Base-by-base conservation (phyloP, 2,888 invertebrate genomes). In the Erebia ligea region DNA sequence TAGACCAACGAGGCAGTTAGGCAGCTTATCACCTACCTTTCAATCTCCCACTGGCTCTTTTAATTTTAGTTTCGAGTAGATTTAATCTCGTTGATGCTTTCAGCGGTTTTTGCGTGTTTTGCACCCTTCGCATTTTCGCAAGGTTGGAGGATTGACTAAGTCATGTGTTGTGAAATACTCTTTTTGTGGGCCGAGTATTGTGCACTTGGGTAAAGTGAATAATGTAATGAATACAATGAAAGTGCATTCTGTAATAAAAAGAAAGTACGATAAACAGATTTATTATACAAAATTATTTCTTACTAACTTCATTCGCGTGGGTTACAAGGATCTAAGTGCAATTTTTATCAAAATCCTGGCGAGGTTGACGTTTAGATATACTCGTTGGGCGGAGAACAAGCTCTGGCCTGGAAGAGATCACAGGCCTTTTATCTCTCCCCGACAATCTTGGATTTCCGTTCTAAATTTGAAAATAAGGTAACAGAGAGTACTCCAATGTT, bases 1-100 rank as follows among this genome's bases (percentile, higher is more conserved):
- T n/a, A n/a, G n/a, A n/a, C n/a, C n/a, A n/a, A n/a, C n/a, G n/a
- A n/a, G n/a, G n/a, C n/a, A n/a, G n/a, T n/a, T n/a, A 6, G 40
- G 40, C 40, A 40, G 15, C 13, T 25, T 25, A 34, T 13, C 5
- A 5, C 21, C 25, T 13, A 8, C n/a, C 40, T 10, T 10, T 1
- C 10, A 61, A 13, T 42, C 4, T 17, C 11, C 61, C 42, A 5
- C 13, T 17, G 13, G 42, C 61, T 61, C 42, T 42, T 19, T 5
- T 15, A 17, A 19, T 0, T 11, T 42, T 75, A 76, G 75, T 76
- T 76, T 76, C 73, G 67, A 76, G 75, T 71, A 73, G 71, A 75
- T 75, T 71, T 73, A 73, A 76, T 76, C 72, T 73, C 71, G 73
- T 72, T 75, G 72, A 73, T 74, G 73, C 70, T 76, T 73, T 76